These are phyloP conservation scores for Ostrea denselamellosa DNA, from an alignment of 1,140 invertebrate species.

Conservation along the genomic window DNA sequence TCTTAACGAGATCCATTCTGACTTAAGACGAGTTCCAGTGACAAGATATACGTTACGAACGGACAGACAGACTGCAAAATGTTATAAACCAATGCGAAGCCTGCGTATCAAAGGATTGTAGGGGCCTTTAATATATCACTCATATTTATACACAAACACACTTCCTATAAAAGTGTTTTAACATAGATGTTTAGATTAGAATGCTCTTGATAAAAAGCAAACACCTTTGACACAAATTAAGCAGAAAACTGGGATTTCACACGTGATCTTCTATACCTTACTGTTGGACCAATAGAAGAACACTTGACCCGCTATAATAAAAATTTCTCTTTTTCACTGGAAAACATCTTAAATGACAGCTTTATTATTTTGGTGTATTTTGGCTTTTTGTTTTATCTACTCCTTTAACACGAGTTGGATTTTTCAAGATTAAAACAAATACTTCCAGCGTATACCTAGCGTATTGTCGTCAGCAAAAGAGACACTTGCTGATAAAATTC, in stretches of 20 bases:
- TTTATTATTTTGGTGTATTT: background rate
- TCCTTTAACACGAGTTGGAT: background rate
- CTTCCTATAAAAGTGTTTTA: background rate
- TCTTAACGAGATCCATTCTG: too few relatives aligned
- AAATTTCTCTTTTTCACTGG: background rate
- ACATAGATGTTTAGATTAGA: background rate
- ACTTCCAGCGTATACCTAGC: background rate
- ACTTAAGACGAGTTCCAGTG: too few relatives aligned
- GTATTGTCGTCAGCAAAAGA: background rate
- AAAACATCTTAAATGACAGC: background rate
- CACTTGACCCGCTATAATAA: slow-evolving; percentile 6
- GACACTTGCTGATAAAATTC: background rate
- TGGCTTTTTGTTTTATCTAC: slow-evolving; percentile 13
- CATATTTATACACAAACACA: slow-evolving; percentile 14
- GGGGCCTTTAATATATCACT: too few relatives aligned
- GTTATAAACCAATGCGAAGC: too few relatives aligned
- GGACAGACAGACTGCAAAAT: too few relatives aligned
- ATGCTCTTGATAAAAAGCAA: background rate
- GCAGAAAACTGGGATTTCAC: background rate
- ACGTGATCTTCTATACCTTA: background rate
- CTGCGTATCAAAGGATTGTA: too few relatives aligned
- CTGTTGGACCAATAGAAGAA: background rate
- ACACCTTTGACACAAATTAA: slow-evolving; percentile 3
- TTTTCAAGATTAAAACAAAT: slow-evolving; percentile 29
- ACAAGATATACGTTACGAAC: too few relatives aligned